These are phyloP conservation scores for Anser brachyrhynchus DNA, from an alignment of 2,113 vertebrate species.

Conservation along the genomic window DNA sequence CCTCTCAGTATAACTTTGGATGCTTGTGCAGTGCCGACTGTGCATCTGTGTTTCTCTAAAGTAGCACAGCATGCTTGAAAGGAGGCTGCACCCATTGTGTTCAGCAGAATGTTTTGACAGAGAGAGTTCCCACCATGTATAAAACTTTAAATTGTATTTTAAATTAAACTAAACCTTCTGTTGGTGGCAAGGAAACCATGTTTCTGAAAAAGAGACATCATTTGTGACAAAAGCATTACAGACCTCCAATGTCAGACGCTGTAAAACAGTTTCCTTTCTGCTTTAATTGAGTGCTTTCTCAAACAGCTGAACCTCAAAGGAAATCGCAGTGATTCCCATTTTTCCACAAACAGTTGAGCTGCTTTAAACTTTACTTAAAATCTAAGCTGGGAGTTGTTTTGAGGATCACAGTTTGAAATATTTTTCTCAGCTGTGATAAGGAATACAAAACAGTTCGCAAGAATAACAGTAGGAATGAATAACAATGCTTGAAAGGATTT, in stretches of 20 bases:
- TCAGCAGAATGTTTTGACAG: conserved; percentile 58
- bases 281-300: conserved; percentile 61
- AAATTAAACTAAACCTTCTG: conserved; percentile 62
- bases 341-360: conserved; percentile 10
- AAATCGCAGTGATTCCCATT: conserved; percentile 32
- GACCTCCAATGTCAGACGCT: conserved; percentile 7
- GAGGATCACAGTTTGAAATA: neutral
- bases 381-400: neutral
- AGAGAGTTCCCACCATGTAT: conserved; percentile 45
- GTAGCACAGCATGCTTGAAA: neutral
- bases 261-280: conserved; percentile 42
- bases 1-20: neutral
- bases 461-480: neutral
- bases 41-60: neutral
- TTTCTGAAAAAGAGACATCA: conserved; percentile 61
- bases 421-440: neutral
- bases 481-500: neutral
- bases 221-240: conserved; percentile 50
- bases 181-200: conserved; percentile 57
- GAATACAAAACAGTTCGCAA: neutral
- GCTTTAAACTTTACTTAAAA: conserved; percentile 18
- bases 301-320: conserved; percentile 29
- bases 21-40: neutral
- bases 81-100: conserved; percentile 43
- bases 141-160: conserved; percentile 64